These are phyloP conservation scores for Brachypalpus laphriformis DNA, from an alignment of 2,888 invertebrate species.

Conservation along the genomic window DNA sequence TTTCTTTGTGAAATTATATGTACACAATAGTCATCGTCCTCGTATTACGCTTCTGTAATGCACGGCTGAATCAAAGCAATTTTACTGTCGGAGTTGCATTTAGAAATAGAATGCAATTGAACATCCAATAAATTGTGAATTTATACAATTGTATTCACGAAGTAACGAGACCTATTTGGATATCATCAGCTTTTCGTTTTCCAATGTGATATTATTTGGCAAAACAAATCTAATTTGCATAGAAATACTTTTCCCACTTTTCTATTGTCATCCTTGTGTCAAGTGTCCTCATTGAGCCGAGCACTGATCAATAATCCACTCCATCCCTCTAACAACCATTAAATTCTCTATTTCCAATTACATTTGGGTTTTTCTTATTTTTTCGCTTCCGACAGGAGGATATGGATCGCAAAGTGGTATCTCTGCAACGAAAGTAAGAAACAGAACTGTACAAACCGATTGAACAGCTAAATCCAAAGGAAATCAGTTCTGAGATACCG, in stretches of 20 bases:
- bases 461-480: conserved; percentile 12
- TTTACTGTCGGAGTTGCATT: too few species aligned
- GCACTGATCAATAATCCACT: conserved; percentile 29
- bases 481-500: conserved; percentile 38
- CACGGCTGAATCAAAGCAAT: too few species aligned
- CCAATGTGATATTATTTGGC: conserved; percentile 3
- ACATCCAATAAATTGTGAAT: too few species aligned
- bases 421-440: conserved; percentile 11
- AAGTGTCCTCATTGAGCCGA: neutral
- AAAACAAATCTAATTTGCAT: conserved; percentile 38
- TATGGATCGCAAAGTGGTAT: conserved; percentile 10
- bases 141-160: neutral
- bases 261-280: neutral
- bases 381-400: conserved; percentile 23
- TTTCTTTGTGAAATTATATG: too few species aligned
- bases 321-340: conserved; percentile 5
- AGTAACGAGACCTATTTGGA: neutral
- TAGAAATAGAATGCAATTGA: too few species aligned
- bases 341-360: conserved; percentile 49
- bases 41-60: too few species aligned
- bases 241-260: neutral
- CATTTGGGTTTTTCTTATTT: conserved; percentile 37
- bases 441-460: conserved; percentile 12
- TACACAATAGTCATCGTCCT: too few species aligned
- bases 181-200: neutral